phyloP scores from a whole-genome alignment of 2,797 vertebrate species.

The Sciurus vulgaris region DNA sequence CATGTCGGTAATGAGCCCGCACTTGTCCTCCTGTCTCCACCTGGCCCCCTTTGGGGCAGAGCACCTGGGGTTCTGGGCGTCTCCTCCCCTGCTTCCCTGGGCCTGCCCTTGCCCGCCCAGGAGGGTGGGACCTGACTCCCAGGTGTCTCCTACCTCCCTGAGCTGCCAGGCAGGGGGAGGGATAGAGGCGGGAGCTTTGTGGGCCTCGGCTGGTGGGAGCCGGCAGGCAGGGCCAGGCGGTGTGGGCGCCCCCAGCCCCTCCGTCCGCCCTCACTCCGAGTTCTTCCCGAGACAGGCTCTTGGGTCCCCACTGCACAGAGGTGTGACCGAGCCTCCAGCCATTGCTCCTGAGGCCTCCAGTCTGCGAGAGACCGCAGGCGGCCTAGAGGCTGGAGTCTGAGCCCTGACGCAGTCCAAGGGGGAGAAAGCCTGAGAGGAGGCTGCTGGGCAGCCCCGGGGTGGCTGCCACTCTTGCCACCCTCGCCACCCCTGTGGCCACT shows the following conservation, averaged over 20 bases:
- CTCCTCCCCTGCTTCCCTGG: neutral
- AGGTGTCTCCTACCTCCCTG: neutral
- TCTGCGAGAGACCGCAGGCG: neutral
- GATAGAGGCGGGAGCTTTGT: neutral
- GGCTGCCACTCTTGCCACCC: neutral
- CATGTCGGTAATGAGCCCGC: neutral
- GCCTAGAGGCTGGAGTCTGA: neutral
- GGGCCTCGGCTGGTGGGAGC: neutral
- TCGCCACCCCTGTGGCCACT: accelerated
- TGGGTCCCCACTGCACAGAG: neutral
- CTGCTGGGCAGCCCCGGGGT: neutral
- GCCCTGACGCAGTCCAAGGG: neutral
- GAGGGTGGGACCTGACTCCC: constrained; percentile 36
- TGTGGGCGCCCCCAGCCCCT: neutral
- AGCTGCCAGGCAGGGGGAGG: neutral
- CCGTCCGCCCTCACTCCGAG: no score
- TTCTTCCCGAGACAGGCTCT: neutral
- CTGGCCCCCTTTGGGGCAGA: neutral
- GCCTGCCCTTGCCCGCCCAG: neutral
- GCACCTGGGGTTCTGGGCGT: constrained; percentile 48
- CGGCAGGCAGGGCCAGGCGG: neutral
- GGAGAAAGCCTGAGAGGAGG: neutral
- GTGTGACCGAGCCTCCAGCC: neutral
- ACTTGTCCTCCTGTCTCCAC: neutral
- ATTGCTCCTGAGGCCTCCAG: neutral